phyloP scores from a whole-genome alignment of 2,113 vertebrate genomes.

The Tachycineta bicolor region DNA sequence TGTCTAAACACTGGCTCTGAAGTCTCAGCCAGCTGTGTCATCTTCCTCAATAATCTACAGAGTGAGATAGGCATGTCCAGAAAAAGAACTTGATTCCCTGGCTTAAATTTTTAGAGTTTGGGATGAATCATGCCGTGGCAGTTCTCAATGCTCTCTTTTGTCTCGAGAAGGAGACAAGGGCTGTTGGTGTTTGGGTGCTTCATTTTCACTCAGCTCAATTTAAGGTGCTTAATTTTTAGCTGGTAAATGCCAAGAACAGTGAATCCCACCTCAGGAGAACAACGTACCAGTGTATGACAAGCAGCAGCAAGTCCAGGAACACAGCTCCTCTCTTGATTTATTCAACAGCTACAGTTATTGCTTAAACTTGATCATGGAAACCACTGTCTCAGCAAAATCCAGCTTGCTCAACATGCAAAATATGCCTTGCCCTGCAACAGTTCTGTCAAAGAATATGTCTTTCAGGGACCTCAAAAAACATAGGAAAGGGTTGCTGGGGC shows the following conservation, averaged over 20 bases:
- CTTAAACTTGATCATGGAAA: slow-evolving; percentile 45
- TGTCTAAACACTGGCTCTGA: background rate
- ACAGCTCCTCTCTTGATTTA: slow-evolving; percentile 15
- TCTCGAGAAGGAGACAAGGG: background rate
- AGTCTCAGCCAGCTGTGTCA: background rate
- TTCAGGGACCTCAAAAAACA: background rate
- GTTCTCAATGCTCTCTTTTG: background rate
- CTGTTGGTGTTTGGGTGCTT: background rate
- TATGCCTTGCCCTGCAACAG: background rate
- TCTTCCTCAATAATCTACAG: background rate
- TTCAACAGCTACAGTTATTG: background rate
- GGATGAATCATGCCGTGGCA: background rate
- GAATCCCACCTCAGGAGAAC: slow-evolving; percentile 50
- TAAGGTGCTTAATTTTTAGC: slow-evolving; percentile 3
- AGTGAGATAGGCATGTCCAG: background rate
- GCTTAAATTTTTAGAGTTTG: background rate
- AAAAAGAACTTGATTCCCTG: background rate
- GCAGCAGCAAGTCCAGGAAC: slow-evolving; percentile 29
- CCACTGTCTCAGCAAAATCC: slow-evolving; percentile 53
- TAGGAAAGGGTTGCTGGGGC: background rate
- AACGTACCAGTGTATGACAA: slow-evolving; percentile 18
- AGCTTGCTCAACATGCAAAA: background rate
- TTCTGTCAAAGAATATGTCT: background rate
- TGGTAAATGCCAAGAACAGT: background rate
- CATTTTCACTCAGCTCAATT: background rate